These are phyloP conservation scores for Urosaurus nigricauda DNA, from an alignment of 2,797 vertebrate genomes.

Conservation along the genomic window DNA sequence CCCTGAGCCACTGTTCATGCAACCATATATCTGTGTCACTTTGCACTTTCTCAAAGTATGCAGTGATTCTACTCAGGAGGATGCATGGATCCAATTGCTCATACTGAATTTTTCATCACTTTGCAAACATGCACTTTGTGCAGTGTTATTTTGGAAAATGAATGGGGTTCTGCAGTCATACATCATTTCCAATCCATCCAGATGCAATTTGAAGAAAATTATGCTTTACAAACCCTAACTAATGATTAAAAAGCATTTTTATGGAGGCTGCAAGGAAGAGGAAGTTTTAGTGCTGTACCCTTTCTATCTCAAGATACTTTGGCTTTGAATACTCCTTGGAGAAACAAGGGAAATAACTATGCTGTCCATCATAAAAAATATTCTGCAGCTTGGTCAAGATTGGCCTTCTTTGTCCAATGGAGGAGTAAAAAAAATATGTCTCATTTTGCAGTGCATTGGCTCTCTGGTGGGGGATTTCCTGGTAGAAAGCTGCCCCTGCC, in stretches of 20 bases:
- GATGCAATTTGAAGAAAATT: not conserved
- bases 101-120: slow-evolving; percentile 53
- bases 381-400: slow-evolving; percentile 14
- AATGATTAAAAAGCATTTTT: slow-evolving; percentile 42
- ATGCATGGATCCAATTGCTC: not conserved
- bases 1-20: not conserved
- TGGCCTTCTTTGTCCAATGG: not conserved
- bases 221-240: slow-evolving; percentile 25
- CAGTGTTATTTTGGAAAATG: slow-evolving; percentile 27
- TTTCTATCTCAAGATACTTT: slow-evolving; percentile 21
- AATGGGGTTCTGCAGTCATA: slow-evolving; percentile 34
- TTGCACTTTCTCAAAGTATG: slow-evolving; percentile 6
- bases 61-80: not conserved
- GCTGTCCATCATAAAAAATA: not conserved
- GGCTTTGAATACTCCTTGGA: slow-evolving; percentile 23
- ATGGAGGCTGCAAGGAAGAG: not conserved
- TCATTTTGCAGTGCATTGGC: not conserved
- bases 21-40: not conserved
- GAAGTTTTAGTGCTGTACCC: slow-evolving; percentile 4
- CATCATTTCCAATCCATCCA: slow-evolving; percentile 34
- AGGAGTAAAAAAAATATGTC: not conserved
- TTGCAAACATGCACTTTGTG: not conserved
- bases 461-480: not conserved
- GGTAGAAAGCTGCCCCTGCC: not conserved
- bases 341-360: not conserved